A percentile compares a stretch with the other conserved stretches of the same genome.
phyloP scores from a whole-genome alignment of 2,888 invertebrate species.

The Drosophila gaucha region DNA sequence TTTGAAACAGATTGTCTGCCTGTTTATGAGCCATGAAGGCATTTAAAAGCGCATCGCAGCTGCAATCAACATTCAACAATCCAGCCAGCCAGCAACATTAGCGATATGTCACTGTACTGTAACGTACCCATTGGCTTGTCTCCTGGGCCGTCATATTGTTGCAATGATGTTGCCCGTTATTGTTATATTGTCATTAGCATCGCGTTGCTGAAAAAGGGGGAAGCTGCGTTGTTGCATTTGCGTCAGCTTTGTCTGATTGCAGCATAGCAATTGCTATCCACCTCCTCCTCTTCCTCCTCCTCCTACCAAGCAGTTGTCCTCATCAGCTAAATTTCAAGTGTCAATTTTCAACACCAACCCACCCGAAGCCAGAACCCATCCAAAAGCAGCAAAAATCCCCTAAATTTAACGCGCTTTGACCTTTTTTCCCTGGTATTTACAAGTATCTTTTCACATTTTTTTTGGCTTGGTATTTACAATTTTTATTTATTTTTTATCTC shows the following conservation, averaged over 20 bases:
- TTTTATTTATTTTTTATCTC: constrained; percentile 56
- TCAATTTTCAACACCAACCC: constrained; percentile 77
- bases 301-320: constrained; percentile 8
- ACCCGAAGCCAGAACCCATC: constrained; percentile 10
- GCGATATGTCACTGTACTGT: constrained; percentile 50
- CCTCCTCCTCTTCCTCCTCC: not conserved
- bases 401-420: constrained; percentile 74
- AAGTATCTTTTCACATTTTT: constrained; percentile 60
- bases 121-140: constrained; percentile 15
- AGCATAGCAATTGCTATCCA: constrained; percentile 24
- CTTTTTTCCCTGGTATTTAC: constrained; percentile 65
- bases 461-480: constrained; percentile 25
- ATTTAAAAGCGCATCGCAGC: constrained; percentile 66
- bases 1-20: constrained; percentile 32
- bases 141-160: constrained; percentile 58
- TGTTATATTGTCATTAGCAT: constrained; percentile 74
- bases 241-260: constrained; percentile 70
- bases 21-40: constrained; percentile 74
- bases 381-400: constrained; percentile 60
- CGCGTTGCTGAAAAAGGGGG: not conserved
- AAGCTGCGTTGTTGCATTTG: constrained; percentile 47
- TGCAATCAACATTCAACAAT: constrained; percentile 64
- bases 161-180: constrained; percentile 67
- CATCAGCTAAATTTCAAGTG: constrained; percentile 64
- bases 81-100: constrained; percentile 51